Conservation (phyloP, 2,888 invertebrate genomes). For the Drosophila pseudotalamancana region DNA sequence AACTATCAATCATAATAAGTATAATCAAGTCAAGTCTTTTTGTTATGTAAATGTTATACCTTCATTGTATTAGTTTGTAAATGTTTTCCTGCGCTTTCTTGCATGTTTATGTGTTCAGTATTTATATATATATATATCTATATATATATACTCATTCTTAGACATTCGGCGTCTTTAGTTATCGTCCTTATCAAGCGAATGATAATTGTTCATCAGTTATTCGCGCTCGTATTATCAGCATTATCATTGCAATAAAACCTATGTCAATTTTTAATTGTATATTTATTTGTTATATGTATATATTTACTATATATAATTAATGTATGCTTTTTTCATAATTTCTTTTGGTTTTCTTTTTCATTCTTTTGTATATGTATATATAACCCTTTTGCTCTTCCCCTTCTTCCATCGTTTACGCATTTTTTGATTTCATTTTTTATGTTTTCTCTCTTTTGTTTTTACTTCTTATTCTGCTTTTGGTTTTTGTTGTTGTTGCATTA, state of each 20-base stretch:
- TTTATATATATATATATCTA: constrained; percentile 28
- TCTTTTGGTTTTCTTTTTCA: constrained; percentile 29
- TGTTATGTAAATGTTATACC: constrained; percentile 73
- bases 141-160: constrained; percentile 47
- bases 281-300: constrained; percentile 73
- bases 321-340: constrained; percentile 28
- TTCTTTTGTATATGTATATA: constrained; percentile 61
- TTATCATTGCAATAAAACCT: constrained; percentile 74
- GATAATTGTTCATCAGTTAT: constrained; percentile 45
- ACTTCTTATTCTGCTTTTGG: constrained; percentile 16
- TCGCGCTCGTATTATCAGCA: constrained; percentile 54
- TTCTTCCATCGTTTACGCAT: constrained; percentile 34
- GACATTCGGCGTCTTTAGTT: constrained; percentile 45
- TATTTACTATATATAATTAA: constrained; percentile 63
- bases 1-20: constrained; percentile 57
- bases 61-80: constrained; percentile 69
- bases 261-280: constrained; percentile 69
- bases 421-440: constrained; percentile 48
- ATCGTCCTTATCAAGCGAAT: constrained; percentile 32
- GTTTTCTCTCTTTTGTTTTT: constrained; percentile 11
- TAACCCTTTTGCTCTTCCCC: constrained; percentile 42
- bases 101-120: constrained; percentile 42
- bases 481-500: constrained; percentile 51
- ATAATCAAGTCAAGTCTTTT: constrained; percentile 77
- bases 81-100: constrained; percentile 49